A percentile compares a stretch with the other conserved stretches of the same genome.
Evolutionary conservation across 92 coral and sea anemone genomes (phyloP).

Genomic region (Scolanthus callimorphus): DNA sequence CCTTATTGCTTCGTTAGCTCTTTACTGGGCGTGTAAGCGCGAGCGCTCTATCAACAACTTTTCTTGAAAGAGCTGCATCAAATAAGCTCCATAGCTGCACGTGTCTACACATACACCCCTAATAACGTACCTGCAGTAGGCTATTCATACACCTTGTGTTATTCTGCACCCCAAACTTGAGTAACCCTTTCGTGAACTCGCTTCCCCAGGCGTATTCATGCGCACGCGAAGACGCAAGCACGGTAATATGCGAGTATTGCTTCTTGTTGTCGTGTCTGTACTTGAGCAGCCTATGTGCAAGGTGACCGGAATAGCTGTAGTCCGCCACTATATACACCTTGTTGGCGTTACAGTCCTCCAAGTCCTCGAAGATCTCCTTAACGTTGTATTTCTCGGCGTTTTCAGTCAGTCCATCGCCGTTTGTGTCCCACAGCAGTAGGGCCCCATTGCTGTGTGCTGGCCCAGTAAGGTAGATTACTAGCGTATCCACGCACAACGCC

Average conservation of each 20-base stretch:
- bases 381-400: slow-evolving; percentile 69
- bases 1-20: too few relatives aligned
- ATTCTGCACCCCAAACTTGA: slow-evolving; percentile 33
- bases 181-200: slow-evolving; percentile 55
- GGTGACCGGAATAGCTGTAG: slow-evolving; percentile 88
- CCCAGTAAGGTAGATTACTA: slow-evolving; percentile 83
- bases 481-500: slow-evolving; percentile 63
- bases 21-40: too few relatives aligned
- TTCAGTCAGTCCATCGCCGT: slow-evolving; percentile 74
- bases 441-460: slow-evolving; percentile 90
- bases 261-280: slow-evolving; percentile 24
- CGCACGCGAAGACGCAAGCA: slow-evolving; percentile 48
- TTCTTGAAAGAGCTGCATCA: too few relatives aligned
- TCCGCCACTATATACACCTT: slow-evolving; percentile 83
- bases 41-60: too few relatives aligned
- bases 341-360: slow-evolving; percentile 77
- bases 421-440: slow-evolving; percentile 85
- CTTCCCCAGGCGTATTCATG: slow-evolving; percentile 61
- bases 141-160: slow-evolving; percentile 40
- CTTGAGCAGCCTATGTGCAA: slow-evolving; percentile 46
- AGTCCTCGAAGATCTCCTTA: slow-evolving; percentile 65
- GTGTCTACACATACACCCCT: too few relatives aligned
- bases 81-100: too few relatives aligned
- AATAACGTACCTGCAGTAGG: slow-evolving; percentile 66
- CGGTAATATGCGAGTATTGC: slow-evolving; percentile 29